A percentile compares a stretch with the other conserved stretches of the same genome.
Evolutionary conservation across 2,888 invertebrate genomes (phyloP).

Genomic region (Teinopalpus imperialis): DNA sequence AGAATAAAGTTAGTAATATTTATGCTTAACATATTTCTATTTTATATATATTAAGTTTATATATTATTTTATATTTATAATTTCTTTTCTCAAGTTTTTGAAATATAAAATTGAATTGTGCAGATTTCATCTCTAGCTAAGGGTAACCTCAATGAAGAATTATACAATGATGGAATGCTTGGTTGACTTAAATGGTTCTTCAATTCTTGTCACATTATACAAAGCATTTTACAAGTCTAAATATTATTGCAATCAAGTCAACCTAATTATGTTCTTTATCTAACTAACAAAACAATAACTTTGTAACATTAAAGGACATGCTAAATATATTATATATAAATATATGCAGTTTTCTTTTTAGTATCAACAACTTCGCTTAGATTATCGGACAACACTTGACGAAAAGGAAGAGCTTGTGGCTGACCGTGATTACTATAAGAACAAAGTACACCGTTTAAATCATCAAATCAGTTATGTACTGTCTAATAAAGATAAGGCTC

Average conservation of each 20-base stretch:
- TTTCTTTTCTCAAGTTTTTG: too few species aligned
- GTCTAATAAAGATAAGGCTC: constrained; percentile 68
- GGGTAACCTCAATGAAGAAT: too few species aligned
- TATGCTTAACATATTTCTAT: neutral
- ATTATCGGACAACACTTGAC: constrained; percentile 89
- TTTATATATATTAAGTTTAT: neutral
- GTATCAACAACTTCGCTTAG: constrained; percentile 88
- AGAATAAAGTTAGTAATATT: constrained; percentile 78
- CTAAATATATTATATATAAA: too few species aligned
- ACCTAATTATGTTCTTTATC: neutral
- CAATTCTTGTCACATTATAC: too few species aligned
- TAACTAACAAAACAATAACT: neutral
- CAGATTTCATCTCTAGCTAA: too few species aligned
- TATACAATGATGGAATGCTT: too few species aligned
- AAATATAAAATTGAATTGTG: too few species aligned
- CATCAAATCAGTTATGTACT: constrained; percentile 87
- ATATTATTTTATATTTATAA: too few species aligned
- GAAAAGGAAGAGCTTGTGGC: constrained; percentile 92
- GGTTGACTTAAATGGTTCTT: too few species aligned
- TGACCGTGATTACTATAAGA: constrained; percentile 91
- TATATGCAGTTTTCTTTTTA: too few species aligned
- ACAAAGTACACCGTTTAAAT: constrained; percentile 91
- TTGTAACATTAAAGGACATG: neutral
- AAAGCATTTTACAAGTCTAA: too few species aligned
- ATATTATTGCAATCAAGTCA: too few species aligned